These are phyloP conservation scores for Drosophila sp. DNA, from an alignment of 1,140 invertebrate genomes.

Conservation along the genomic window DNA sequence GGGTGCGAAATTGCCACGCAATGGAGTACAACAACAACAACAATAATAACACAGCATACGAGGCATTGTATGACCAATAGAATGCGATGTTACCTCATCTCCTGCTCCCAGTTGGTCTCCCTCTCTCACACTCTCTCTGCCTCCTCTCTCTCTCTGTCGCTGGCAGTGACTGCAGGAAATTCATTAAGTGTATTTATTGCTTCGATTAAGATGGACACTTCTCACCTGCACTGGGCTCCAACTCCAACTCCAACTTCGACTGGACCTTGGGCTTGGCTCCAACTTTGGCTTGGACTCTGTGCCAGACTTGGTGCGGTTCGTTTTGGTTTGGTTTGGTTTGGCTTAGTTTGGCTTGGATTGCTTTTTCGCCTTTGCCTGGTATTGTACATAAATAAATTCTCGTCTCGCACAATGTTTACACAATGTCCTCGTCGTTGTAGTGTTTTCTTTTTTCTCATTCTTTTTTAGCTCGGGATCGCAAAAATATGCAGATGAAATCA, in stretches of 20 bases:
- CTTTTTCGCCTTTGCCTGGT: conserved; percentile 35
- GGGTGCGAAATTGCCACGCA: conserved; percentile 82
- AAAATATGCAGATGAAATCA: conserved; percentile 81
- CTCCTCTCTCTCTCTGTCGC: conserved; percentile 24
- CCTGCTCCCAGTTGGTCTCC: background rate
- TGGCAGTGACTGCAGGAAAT: conserved; percentile 73
- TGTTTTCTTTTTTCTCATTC: conserved; percentile 11
- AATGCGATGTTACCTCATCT: conserved; percentile 53
- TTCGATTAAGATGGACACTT: conserved; percentile 83
- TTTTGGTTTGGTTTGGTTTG: conserved; percentile 28
- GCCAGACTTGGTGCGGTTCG: conserved; percentile 13
- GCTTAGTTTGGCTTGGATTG: conserved; percentile 24
- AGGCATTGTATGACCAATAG: conserved; percentile 76
- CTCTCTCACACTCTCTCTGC: background rate
- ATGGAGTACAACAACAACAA: too few relatives aligned
- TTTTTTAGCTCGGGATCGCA: conserved; percentile 27
- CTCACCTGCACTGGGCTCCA: conserved; percentile 67
- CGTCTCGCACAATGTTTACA: conserved; percentile 77
- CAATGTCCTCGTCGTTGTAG: conserved; percentile 62
- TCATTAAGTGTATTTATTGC: conserved; percentile 83
- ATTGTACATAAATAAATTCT: conserved; percentile 81
- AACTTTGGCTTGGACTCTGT: conserved; percentile 11
- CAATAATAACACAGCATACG: conserved; percentile 41
- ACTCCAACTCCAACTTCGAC: conserved; percentile 26
- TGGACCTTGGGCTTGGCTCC: conserved; percentile 8